A percentile compares a stretch with the other conserved stretches of the same genome.
Evolutionary conservation across 2,888 invertebrate species (phyloP).

Genomic region (Agriopis leucophaearia): DNA sequence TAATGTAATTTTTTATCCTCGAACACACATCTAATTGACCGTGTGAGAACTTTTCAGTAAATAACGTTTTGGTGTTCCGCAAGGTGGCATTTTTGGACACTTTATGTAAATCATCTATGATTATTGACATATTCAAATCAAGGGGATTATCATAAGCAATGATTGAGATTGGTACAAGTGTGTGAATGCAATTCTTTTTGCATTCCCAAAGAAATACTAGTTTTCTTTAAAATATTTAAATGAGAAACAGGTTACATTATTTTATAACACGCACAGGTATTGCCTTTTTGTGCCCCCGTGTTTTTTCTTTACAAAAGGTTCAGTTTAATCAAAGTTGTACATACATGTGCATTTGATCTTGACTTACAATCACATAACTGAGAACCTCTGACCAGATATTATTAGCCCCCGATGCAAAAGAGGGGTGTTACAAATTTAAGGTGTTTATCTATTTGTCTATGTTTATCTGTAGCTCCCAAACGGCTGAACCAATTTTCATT

Average conservation of each 20-base stretch:
- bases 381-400: too few species aligned
- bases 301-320: too few species aligned
- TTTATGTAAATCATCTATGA: conserved; percentile 58
- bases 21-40: conserved; percentile 74
- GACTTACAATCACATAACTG: too few species aligned
- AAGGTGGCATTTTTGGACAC: conserved; percentile 47
- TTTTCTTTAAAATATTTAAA: conserved; percentile 42
- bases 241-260: conserved; percentile 36
- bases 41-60: conserved; percentile 65
- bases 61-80: conserved; percentile 47
- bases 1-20: conserved; percentile 66
- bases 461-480: too few species aligned
- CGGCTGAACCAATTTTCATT: too few species aligned
- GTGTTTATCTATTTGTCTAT: too few species aligned
- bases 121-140: conserved; percentile 72
- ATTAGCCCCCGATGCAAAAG: too few species aligned
- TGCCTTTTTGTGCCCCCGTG: background rate
- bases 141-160: conserved; percentile 48
- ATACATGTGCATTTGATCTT: background rate
- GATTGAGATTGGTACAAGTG: conserved; percentile 57
- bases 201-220: conserved; percentile 64
- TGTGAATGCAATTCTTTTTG: conserved; percentile 64
- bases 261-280: conserved; percentile 13
- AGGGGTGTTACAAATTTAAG: too few species aligned
- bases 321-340: background rate